phyloP scores from a whole-genome alignment of 2,888 invertebrate genomes.

The Dinocampus coccinellae region DNA sequence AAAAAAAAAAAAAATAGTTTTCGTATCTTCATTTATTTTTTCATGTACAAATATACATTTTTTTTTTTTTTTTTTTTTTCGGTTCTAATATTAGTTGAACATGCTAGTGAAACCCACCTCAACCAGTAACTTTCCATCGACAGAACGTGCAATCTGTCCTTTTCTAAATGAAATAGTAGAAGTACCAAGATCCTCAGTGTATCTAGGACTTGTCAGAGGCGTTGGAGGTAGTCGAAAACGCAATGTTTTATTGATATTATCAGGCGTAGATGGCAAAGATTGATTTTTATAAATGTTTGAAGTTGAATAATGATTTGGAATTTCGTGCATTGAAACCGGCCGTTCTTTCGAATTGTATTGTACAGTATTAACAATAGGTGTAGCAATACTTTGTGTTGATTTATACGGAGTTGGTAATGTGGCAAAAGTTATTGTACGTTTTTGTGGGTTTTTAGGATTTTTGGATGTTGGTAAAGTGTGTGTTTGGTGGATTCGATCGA shows the following conservation, averaged over 20 bases:
- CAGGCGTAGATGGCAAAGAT: constrained; percentile 28
- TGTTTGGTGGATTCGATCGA: constrained; percentile 51
- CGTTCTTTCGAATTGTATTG: constrained; percentile 43
- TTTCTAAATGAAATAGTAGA: constrained; percentile 56
- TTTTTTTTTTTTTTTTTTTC: constrained; percentile 17
- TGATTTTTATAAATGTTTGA: constrained; percentile 43
- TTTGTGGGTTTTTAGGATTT: constrained; percentile 51
- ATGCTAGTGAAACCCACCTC: constrained; percentile 66
- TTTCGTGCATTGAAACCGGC: constrained; percentile 48
- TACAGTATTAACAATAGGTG: constrained; percentile 39
- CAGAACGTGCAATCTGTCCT: constrained; percentile 68
- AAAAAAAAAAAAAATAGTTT: not conserved
- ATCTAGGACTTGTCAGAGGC: constrained; percentile 61
- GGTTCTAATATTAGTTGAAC: constrained; percentile 43
- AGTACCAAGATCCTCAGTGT: constrained; percentile 51
- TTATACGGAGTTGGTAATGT: constrained; percentile 52
- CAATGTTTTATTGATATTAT: constrained; percentile 43
- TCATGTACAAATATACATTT: constrained; percentile 5
- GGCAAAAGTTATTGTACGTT: constrained; percentile 61
- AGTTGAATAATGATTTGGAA: constrained; percentile 41
- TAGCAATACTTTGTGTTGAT: constrained; percentile 38
- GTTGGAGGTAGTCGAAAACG: constrained; percentile 64
- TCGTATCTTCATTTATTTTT: not conserved
- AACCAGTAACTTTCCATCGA: constrained; percentile 60
- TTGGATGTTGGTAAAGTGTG: constrained; percentile 56